Evolutionary conservation across 1,140 invertebrate species (phyloP), one percentile per base, ranked within the genome.

Genomic region (Colletes latitarsis): DNA sequence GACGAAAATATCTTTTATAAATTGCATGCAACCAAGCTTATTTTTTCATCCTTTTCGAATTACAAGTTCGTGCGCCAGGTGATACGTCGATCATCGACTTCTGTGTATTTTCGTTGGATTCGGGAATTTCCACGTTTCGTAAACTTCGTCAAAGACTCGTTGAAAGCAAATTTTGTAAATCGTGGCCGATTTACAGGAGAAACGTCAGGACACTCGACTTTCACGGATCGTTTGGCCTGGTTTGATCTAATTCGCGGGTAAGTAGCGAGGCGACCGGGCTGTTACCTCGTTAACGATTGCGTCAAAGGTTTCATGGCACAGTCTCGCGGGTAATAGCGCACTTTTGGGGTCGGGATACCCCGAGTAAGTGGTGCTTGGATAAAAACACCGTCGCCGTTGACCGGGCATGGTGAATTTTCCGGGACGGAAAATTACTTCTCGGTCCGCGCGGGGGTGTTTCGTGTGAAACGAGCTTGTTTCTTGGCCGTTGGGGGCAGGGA

Each of bases 401-500:
- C 17, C 17, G 43, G 15, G 19, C 21, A 43, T 0, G 19, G 6
- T 46, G 43, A 62, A 72, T 30, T 72, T 72, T 49, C 30, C 30
- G 58, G 17, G 3, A 12, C 4, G 30, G 55, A 70, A 62, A 60
- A 77, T 62, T 19, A 19, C n/a, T 49, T 43, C 39, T 41, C 49
- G 19, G 69, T 14, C 6, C 6, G 21, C 64, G 8, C 46, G 6
- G 58, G 60, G 69, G 58, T 21, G 19, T 81, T 83, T 55, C 64
- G 85, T 86, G 84, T 86, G 85, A 87, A 87, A 82, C 60, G 66
- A 84, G 84, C 88, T 88, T 87, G 72, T 81, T 75, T 81, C 53
- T 79, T 71, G 62, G 69, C 8, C 15, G 58, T 30, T 30, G 85
- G 82, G 77, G 80, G 79, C 57, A n/a, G 75, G 76, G 77, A 82